These are phyloP conservation scores for Copidosoma floridanum DNA, from an alignment of 1,140 invertebrate genomes.

Conservation along the genomic window DNA sequence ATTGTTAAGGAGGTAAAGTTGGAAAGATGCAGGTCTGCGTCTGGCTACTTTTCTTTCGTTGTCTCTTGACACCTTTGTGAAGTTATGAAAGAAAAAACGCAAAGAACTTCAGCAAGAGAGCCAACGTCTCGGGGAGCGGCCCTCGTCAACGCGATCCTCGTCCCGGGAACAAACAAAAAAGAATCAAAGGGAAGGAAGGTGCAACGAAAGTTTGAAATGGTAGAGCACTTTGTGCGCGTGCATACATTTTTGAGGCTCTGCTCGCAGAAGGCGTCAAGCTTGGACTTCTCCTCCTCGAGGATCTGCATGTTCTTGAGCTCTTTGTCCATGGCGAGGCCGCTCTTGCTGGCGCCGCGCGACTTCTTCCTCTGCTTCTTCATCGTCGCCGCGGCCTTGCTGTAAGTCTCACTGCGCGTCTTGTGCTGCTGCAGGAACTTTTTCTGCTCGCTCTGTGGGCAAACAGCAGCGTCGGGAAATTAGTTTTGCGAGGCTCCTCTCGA, in stretches of 20 bases:
- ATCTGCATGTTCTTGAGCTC: slow-evolving; percentile 90
- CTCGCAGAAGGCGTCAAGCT: slow-evolving; percentile 85
- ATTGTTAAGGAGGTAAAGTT: no score
- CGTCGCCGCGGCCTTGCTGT: slow-evolving; percentile 82
- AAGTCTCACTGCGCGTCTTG: slow-evolving; percentile 82
- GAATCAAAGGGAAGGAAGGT: not conserved
- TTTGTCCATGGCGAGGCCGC: slow-evolving; percentile 79
- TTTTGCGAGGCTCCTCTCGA: no score
- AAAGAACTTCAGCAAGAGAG: no score
- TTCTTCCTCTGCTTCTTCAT: slow-evolving; percentile 92
- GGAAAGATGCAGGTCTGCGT: not conserved
- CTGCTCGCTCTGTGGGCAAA: slow-evolving; percentile 73
- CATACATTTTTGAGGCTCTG: slow-evolving; percentile 88
- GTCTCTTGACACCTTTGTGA: no score
- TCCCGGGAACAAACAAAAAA: not conserved
- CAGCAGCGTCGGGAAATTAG: not conserved
- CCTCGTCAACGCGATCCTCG: not conserved
- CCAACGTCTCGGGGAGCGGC: no score
- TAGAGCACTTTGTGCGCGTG: no score
- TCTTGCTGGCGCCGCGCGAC: slow-evolving; percentile 71
- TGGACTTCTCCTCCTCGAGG: slow-evolving; percentile 86
- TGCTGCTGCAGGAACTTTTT: slow-evolving; percentile 88
- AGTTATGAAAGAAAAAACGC: no score
- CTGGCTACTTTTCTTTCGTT: no score
- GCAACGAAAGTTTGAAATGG: slow-evolving; percentile 30